phyloP scores from a whole-genome alignment of 1,140 invertebrate genomes.

The Thaumatotibia leucotreta region DNA sequence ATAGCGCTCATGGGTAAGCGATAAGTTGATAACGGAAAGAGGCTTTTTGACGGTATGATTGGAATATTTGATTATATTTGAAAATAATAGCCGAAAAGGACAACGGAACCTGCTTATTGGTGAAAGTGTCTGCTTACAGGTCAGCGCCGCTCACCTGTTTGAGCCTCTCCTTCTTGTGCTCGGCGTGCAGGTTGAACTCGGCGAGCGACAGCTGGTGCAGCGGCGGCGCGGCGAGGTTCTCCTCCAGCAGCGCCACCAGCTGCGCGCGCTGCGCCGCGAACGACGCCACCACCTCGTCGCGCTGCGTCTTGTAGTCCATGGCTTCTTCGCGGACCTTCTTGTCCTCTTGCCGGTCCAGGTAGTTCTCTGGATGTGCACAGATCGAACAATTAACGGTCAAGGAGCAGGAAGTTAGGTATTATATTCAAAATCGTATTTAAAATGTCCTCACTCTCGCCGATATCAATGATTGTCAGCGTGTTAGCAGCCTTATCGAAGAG shows the following conservation, averaged over 20 bases:
- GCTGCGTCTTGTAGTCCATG: constrained; percentile 48
- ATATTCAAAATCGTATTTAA: too few relatives aligned
- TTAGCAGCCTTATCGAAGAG: constrained; percentile 25
- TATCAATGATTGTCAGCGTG: constrained; percentile 34
- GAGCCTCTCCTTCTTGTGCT: constrained; percentile 69
- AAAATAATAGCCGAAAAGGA: too few relatives aligned
- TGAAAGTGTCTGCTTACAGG: too few relatives aligned
- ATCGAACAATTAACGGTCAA: too few relatives aligned
- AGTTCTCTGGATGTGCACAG: constrained; percentile 53
- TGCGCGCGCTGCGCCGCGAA: constrained; percentile 51
- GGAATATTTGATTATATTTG: too few relatives aligned
- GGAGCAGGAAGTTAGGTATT: too few relatives aligned
- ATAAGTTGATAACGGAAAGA: too few relatives aligned
- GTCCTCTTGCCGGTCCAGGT: constrained; percentile 71
- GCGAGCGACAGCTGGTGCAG: constrained; percentile 75
- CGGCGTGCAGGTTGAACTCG: constrained; percentile 77
- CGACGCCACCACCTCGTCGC: constrained; percentile 44
- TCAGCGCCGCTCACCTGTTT: too few relatives aligned
- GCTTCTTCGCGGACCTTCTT: constrained; percentile 58
- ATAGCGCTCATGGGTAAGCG: too few relatives aligned
- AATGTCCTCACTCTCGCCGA: constrained; percentile 39
- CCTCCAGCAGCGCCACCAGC: constrained; percentile 70
- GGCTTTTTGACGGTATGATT: too few relatives aligned
- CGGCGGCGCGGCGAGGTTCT: constrained; percentile 71
- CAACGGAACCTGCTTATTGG: too few relatives aligned